These are phyloP conservation scores for Neomorphus geoffroyi DNA, from an alignment of 2,797 vertebrate species.

Conservation along the genomic window DNA sequence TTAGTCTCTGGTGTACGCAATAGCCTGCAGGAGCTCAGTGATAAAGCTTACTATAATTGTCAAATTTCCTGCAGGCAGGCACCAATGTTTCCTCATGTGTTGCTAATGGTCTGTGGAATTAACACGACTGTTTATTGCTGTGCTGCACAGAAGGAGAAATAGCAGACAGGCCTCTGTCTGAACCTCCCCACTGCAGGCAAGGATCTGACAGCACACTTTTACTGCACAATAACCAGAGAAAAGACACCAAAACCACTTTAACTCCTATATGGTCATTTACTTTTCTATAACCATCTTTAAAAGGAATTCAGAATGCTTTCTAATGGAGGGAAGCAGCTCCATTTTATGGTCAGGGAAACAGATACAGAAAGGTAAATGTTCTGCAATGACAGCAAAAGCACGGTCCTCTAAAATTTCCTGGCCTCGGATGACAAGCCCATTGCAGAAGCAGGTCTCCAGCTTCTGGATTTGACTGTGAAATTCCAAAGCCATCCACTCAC, in stretches of 20 bases:
- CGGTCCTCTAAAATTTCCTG: not conserved
- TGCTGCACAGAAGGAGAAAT: constrained; percentile 45
- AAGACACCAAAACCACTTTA: not conserved
- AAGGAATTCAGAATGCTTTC: not conserved
- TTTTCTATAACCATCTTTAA: not conserved
- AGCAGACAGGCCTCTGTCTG: constrained; percentile 16
- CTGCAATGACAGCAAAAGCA: not conserved
- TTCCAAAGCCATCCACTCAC: not conserved
- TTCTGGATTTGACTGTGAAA: not conserved
- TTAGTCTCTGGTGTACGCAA: constrained; percentile 33
- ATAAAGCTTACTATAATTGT: constrained; percentile 69
- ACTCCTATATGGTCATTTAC: constrained; percentile 18
- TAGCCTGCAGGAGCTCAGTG: constrained; percentile 54
- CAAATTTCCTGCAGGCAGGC: constrained; percentile 65
- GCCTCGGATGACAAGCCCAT: constrained; percentile 2
- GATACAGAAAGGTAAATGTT: not conserved
- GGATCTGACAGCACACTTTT: not conserved
- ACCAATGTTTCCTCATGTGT: constrained; percentile 64
- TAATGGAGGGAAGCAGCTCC: not conserved
- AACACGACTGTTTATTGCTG: constrained; percentile 58
- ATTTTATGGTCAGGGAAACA: not conserved
- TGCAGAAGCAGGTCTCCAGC: not conserved
- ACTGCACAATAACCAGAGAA: constrained; percentile 34
- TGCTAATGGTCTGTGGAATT: constrained; percentile 62
- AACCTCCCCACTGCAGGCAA: constrained; percentile 39